phyloP scores from a whole-genome alignment of 1,140 invertebrate species.

The Orchestia grillus region DNA sequence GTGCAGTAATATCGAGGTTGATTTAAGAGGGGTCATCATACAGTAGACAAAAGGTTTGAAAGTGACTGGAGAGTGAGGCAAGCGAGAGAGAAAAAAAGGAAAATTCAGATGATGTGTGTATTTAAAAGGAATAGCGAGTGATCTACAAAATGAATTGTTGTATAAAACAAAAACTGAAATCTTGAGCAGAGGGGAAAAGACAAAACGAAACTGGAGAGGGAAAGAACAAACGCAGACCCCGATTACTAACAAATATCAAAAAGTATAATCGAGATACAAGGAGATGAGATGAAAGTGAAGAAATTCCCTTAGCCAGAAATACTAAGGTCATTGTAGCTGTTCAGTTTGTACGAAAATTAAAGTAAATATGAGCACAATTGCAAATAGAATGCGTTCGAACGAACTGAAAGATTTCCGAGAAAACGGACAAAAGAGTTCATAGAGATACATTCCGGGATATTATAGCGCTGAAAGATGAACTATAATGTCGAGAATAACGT shows the following conservation, averaged over 20 bases:
- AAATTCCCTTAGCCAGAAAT: no score
- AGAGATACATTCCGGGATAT: no score
- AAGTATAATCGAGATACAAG: background rate
- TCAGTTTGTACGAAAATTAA: no score
- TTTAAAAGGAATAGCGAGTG: background rate
- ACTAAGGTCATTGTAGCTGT: no score
- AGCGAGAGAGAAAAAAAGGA: background rate
- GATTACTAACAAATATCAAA: background rate
- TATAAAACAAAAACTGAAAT: background rate
- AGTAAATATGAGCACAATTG: no score
- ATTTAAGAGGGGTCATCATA: background rate
- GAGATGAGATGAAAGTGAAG: background rate
- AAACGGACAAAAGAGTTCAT: no score
- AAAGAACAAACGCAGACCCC: background rate
- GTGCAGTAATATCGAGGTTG: background rate
- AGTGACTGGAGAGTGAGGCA: background rate
- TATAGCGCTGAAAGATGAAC: no score
- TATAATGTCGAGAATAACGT: no score
- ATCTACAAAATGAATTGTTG: background rate
- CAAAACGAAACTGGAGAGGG: no score
- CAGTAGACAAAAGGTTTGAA: background rate
- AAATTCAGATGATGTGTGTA: background rate
- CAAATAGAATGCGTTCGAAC: no score
- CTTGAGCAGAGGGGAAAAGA: background rate
- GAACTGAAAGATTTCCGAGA: no score